phyloP scores from a whole-genome alignment of 1,140 invertebrate species.

The Drepana arcuata region DNA sequence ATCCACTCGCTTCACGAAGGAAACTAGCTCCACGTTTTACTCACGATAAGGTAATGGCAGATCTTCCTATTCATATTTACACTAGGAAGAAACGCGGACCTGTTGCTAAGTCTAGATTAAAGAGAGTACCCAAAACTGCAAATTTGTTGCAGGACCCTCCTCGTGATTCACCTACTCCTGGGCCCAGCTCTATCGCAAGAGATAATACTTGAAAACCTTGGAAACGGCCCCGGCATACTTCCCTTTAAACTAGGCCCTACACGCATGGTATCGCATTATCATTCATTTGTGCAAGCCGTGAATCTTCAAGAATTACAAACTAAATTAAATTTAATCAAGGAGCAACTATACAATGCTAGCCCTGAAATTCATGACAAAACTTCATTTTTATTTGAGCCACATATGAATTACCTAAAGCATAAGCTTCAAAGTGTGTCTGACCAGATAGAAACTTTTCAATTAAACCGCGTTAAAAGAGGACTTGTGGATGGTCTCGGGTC shows the following conservation, averaged over 20 bases:
- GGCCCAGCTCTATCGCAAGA: conserved; percentile 9
- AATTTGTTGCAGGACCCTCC: conserved; percentile 14
- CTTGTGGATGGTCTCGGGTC: conserved; percentile 14
- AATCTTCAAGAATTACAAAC: conserved; percentile 7
- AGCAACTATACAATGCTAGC: conserved; percentile 2
- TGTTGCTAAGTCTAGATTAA: conserved; percentile 15
- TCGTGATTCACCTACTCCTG: not conserved
- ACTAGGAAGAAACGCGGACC: conserved; percentile 16
- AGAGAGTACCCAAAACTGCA: conserved; percentile 15
- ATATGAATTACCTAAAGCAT: conserved; percentile 5
- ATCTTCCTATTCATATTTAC: conserved; percentile 25
- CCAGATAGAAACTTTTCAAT: conserved; percentile 9
- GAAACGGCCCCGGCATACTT: conserved; percentile 12
- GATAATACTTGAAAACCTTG: conserved; percentile 14
- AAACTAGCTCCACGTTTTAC: conserved; percentile 19
- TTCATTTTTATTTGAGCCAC: conserved; percentile 3
- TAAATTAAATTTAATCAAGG: conserved; percentile 3
- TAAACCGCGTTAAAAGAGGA: conserved; percentile 9
- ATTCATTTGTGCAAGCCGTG: conserved; percentile 11
- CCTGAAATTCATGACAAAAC: conserved; percentile 8
- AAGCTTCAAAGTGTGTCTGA: conserved; percentile 5
- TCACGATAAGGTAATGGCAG: conserved; percentile 15
- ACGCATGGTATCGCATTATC: conserved; percentile 7
- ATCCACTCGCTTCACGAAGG: conserved; percentile 11
- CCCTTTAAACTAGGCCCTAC: conserved; percentile 11